phyloP scores from a whole-genome alignment of 2,888 invertebrate species.

The Leptinotarsa rubiginosa region DNA sequence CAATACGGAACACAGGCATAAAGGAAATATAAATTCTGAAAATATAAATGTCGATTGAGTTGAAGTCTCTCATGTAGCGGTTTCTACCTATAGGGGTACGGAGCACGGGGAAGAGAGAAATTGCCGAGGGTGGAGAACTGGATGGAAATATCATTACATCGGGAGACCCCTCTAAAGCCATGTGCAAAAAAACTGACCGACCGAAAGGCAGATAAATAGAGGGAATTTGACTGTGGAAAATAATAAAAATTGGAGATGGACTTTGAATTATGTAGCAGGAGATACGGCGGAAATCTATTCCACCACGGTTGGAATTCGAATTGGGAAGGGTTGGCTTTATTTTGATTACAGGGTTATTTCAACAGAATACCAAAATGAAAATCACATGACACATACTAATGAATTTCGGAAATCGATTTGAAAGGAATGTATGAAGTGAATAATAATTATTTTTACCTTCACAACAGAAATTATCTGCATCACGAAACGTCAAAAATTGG shows the following conservation, averaged over 20 bases:
- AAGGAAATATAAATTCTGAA: conserved; percentile 50
- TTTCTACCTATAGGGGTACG: conserved; percentile 37
- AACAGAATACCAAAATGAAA: conserved; percentile 37
- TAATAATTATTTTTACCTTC: too few species aligned
- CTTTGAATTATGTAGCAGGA: conserved; percentile 68
- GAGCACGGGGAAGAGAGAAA: conserved; percentile 51
- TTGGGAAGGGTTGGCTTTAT: neutral
- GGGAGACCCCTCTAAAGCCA: conserved; percentile 64
- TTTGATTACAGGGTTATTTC: neutral
- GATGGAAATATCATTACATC: conserved; percentile 68
- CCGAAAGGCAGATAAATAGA: conserved; percentile 68
- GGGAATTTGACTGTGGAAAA: conserved; percentile 68
- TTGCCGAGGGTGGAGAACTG: conserved; percentile 62
- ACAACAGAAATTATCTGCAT: too few species aligned
- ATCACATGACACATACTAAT: conserved; percentile 27
- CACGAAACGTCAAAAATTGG: too few species aligned
- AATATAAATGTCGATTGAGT: conserved; percentile 59
- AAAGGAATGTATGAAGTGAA: too few species aligned
- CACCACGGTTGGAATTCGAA: conserved; percentile 23
- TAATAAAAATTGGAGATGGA: conserved; percentile 69
- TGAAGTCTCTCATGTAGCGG: conserved; percentile 52
- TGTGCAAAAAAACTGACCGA: conserved; percentile 62
- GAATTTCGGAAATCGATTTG: too few species aligned
- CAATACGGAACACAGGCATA: conserved; percentile 52
- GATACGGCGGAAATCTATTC: conserved; percentile 50